Conservation (phyloP, 2,113 vertebrate species). For the Ammodytes dubius region DNA sequence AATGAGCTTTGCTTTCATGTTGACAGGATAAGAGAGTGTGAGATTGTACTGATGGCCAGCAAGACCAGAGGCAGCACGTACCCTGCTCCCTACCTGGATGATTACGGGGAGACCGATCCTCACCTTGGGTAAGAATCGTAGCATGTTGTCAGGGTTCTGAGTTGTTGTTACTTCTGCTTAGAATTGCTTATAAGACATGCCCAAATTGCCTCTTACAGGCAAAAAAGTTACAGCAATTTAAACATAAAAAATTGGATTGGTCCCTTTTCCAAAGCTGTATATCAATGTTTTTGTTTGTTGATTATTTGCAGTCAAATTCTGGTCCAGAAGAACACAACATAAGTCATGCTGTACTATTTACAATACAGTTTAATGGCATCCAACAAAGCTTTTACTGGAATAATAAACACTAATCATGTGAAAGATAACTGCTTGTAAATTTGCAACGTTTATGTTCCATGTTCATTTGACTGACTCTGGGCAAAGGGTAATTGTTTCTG, state of each 20-base stretch:
- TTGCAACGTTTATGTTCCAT: not conserved
- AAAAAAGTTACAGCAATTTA: not conserved
- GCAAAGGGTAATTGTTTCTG: not conserved
- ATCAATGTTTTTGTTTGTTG: not conserved
- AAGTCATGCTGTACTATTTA: not conserved
- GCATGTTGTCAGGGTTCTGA: not conserved
- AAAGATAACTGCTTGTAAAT: not conserved
- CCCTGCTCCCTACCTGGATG: constrained; percentile 96
- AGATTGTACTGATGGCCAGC: constrained; percentile 94
- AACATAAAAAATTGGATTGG: not conserved
- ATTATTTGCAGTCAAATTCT: not conserved
- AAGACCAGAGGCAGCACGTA: constrained; percentile 94
- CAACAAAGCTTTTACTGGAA: not conserved
- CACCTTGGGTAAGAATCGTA: constrained; percentile 88
- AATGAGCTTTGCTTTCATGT: not conserved
- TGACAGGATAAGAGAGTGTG: constrained; percentile 94
- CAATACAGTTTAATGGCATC: not conserved
- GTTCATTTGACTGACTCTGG: not conserved
- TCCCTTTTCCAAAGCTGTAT: too few relatives aligned
- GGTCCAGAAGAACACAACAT: not conserved
- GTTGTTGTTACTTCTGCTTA: not conserved
- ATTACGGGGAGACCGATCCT: constrained; percentile 98
- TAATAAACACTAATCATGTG: not conserved
- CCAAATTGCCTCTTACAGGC: not conserved
- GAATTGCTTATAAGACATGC: not conserved